phyloP scores from a whole-genome alignment of 2,797 vertebrate species.

The Mormyrus hasselquistii region DNA sequence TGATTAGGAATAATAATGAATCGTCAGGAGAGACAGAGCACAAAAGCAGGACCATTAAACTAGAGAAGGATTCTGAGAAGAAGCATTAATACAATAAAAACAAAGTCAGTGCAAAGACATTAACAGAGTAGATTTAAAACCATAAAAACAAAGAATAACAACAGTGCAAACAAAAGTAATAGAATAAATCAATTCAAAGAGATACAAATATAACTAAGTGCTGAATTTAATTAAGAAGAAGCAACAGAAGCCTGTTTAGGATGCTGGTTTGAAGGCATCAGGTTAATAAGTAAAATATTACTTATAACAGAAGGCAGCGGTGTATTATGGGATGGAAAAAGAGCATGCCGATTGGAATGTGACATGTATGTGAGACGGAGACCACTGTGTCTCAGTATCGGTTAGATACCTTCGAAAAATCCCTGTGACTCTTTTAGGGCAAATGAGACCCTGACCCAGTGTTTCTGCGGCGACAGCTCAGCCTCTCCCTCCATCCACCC shows the following conservation, averaged over 20 bases:
- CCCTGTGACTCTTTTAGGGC: not conserved
- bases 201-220: not conserved
- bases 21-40: not conserved
- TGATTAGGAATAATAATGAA: not conserved
- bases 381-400: not conserved
- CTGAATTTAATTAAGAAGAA: not conserved
- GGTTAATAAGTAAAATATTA: not conserved
- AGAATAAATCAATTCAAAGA: not conserved
- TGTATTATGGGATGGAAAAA: not conserved
- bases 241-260: not conserved
- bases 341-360: not conserved
- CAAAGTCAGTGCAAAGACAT: not conserved
- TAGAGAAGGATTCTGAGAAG: not conserved
- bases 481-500: slow-evolving; percentile 30
- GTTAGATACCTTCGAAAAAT: not conserved
- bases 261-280: not conserved
- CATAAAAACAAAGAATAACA: not conserved
- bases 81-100: not conserved
- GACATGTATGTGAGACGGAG: not conserved
- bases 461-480: not conserved
- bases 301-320: not conserved
- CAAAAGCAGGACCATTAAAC: not conserved
- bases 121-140: not conserved
- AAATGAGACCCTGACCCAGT: not conserved
- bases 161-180: not conserved